Evolutionary conservation across 2,888 invertebrate genomes (phyloP), one percentile per base, ranked within the genome.

Genomic region (Scaptomyza cyrtandrae): DNA sequence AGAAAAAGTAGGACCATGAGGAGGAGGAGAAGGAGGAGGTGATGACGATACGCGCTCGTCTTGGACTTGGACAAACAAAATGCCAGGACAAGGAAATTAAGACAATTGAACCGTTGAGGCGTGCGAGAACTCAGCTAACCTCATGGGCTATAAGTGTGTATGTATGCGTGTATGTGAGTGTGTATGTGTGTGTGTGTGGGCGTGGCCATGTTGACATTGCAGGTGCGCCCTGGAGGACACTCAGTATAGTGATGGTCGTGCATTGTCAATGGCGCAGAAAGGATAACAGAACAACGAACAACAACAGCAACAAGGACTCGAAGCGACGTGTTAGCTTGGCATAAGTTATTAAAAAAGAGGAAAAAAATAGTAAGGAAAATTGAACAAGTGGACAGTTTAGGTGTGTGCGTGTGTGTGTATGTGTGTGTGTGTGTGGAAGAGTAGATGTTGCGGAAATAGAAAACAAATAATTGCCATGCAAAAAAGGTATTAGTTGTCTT

Each of bases 81-180:
- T 76, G 88, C 70, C 86, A 86, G 84, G 49, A 89, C 89, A 89
- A 89, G 85, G 89, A 85, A 89, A 85, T 85, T 85, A 85, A 85
- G 88, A 89, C 85, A 85, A 85, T 85, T 89, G 85, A 85, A 85
- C 88, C 89, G 81, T 88, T 89, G 88, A 89, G 89, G 88, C 85
- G 81, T 85, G 89, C 84, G 64, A 79, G 74, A 67, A 69, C 63
- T 59, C 75, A 59, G 56, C 75, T 68, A 84, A 63, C 68, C 70
- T 77, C 68, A 77, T 65, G 78, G 41, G 72, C 62, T 58, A 68
- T 52, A 33, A 6, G 9, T 43, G 35, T 35, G 5, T 19, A 16
- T n/a, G 9, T 58, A 24, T 35, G 3, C 9, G 19, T 19, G 31
- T 48, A 19, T 46, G 14, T 33, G 45, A 41, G 39, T 41, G 39